Evolutionary conservation across 2,888 invertebrate species (phyloP).

Genomic region (Melanargia galathea): DNA sequence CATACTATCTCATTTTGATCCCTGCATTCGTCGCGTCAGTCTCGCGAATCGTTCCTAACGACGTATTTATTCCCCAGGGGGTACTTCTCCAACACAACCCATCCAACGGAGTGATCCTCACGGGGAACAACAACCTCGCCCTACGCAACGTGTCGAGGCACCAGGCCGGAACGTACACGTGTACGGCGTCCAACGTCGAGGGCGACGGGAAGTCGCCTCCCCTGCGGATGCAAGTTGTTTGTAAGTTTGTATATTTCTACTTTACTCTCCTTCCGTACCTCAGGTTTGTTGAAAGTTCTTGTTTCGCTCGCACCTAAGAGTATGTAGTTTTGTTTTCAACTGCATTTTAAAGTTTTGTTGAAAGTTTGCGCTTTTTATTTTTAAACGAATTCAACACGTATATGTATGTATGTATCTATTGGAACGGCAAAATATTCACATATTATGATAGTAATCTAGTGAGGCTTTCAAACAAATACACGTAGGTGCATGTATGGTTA

Average conservation of each 20-base stretch:
- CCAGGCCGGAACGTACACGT: conserved; percentile 93
- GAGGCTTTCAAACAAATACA: no score
- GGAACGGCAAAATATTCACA: no score
- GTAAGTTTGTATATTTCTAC: conserved; percentile 84
- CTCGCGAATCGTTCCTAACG: not conserved
- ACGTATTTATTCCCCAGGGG: conserved; percentile 79
- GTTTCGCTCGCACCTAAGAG: no score
- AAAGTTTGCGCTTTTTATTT: not conserved
- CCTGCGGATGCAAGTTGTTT: conserved; percentile 93
- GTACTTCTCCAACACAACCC: conserved; percentile 91
- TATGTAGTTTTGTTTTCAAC: conserved; percentile 1
- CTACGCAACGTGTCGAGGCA: conserved; percentile 90
- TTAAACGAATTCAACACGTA: not conserved
- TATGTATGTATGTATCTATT: not conserved
- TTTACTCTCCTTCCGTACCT: conserved; percentile 9
- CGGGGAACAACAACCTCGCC: conserved; percentile 88
- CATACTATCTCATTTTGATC: not conserved
- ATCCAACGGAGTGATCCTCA: conserved; percentile 91
- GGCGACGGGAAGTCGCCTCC: conserved; percentile 93
- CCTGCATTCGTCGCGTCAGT: not conserved
- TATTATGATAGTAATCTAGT: no score
- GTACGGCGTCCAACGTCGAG: conserved; percentile 95
- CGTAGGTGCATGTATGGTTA: no score
- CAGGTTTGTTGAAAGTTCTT: not conserved
- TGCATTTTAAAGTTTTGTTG: not conserved